These are phyloP conservation scores for Peromyscus leucopus DNA, from an alignment of 2,113 vertebrate genomes.

Conservation along the genomic window DNA sequence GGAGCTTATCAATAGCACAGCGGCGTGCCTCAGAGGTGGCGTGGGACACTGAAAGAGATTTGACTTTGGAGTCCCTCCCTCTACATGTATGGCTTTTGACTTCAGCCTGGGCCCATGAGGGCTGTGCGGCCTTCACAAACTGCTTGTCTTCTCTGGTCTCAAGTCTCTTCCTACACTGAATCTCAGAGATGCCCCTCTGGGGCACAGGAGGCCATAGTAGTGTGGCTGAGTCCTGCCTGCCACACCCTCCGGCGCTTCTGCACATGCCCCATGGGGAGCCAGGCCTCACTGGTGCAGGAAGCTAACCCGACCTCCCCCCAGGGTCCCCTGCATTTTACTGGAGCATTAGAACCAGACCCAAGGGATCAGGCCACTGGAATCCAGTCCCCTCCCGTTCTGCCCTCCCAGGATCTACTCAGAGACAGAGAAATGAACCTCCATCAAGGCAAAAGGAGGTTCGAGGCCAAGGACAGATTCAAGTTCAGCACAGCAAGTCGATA, in stretches of 20 bases:
- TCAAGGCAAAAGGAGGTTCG: neutral
- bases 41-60: neutral
- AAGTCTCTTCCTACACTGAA: neutral
- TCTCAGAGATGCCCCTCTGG: neutral
- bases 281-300: neutral
- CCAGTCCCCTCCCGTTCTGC: neutral
- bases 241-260: neutral
- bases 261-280: neutral
- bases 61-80: neutral
- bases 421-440: neutral
- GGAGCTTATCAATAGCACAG: neutral
- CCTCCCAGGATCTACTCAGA: neutral
- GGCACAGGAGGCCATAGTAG: neutral
- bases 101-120: neutral
- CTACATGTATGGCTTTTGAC: neutral
- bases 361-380: neutral
- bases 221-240: neutral
- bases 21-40: neutral
- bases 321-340: neutral
- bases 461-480: neutral
- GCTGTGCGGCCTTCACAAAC: neutral
- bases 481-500: neutral
- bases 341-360: neutral
- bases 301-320: neutral
- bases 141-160: slow-evolving; percentile 16